These are phyloP conservation scores for Alcis repandata DNA, from an alignment of 2,888 invertebrate species.

Conservation along the genomic window DNA sequence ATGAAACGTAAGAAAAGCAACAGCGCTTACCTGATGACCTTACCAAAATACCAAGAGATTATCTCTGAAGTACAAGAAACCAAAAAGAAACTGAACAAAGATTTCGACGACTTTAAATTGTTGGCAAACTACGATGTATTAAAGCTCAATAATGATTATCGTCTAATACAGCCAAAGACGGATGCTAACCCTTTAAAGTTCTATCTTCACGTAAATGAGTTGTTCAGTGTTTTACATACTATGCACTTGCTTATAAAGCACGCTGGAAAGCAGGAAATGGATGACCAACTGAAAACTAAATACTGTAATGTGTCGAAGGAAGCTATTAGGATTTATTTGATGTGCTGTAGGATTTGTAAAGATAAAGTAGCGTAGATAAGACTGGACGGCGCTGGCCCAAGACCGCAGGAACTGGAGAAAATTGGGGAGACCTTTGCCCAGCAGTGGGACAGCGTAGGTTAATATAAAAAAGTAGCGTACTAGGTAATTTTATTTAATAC, in stretches of 20 bases:
- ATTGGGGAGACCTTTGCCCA: too few relatives aligned
- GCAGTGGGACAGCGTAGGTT: too few relatives aligned
- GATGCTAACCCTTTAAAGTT: constrained; percentile 63
- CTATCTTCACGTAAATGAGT: constrained; percentile 67
- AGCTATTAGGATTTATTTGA: constrained; percentile 71
- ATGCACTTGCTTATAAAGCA: constrained; percentile 74
- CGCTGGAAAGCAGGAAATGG: constrained; percentile 65
- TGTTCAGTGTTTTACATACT: constrained; percentile 73
- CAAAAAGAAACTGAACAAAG: constrained; percentile 62
- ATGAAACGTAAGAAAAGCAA: constrained; percentile 69
- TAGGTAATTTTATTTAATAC: too few relatives aligned
- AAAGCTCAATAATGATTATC: constrained; percentile 59
- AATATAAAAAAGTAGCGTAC: too few relatives aligned
- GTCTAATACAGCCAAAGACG: constrained; percentile 65
- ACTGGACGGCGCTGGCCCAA: too few relatives aligned
- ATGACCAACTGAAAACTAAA: constrained; percentile 68
- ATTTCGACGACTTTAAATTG: constrained; percentile 71
- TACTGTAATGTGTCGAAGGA: constrained; percentile 78
- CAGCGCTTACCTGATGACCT: constrained; percentile 65
- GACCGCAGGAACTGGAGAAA: too few relatives aligned
- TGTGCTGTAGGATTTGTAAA: constrained; percentile 66
- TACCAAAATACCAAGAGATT: constrained; percentile 65
- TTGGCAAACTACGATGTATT: constrained; percentile 70
- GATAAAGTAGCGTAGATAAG: constrained; percentile 37
- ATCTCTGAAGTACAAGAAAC: constrained; percentile 66